These are phyloP conservation scores for Stegostoma tigrinum DNA, from an alignment of 2,113 vertebrate species.

Conservation along the genomic window DNA sequence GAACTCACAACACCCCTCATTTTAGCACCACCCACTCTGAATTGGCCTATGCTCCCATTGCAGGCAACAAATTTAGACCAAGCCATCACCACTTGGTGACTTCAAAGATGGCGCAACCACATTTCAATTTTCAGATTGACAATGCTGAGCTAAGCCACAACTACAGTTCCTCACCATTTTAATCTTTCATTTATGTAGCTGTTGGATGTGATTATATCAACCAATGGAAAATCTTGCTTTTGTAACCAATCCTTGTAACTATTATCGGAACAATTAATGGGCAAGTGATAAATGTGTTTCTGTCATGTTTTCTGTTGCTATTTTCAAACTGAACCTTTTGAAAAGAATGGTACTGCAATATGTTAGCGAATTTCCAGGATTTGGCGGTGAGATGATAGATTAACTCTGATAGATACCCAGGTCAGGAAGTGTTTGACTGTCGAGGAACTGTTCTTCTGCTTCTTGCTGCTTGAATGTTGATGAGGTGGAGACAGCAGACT, in stretches of 20 bases:
- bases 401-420: not conserved
- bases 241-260: not conserved
- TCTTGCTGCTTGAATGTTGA: not conserved
- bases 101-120: too few species aligned
- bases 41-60: too few species aligned
- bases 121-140: too few species aligned
- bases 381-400: not conserved
- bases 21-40: too few species aligned
- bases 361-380: not conserved
- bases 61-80: too few species aligned
- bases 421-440: not conserved
- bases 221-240: not conserved
- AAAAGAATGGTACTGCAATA: not conserved
- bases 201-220: not conserved
- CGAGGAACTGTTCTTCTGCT: not conserved
- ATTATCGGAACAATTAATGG: not conserved
- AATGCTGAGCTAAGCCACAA: not conserved
- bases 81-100: too few species aligned
- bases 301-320: not conserved
- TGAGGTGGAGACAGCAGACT: not conserved
- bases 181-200: not conserved
- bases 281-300: not conserved
- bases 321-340: not conserved
- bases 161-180: not conserved
- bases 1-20: too few species aligned